A percentile compares a stretch with the other conserved stretches of the same genome.
Conservation (phyloP, 2,113 vertebrate species). For the Leucoraja erinaceus region DNA sequence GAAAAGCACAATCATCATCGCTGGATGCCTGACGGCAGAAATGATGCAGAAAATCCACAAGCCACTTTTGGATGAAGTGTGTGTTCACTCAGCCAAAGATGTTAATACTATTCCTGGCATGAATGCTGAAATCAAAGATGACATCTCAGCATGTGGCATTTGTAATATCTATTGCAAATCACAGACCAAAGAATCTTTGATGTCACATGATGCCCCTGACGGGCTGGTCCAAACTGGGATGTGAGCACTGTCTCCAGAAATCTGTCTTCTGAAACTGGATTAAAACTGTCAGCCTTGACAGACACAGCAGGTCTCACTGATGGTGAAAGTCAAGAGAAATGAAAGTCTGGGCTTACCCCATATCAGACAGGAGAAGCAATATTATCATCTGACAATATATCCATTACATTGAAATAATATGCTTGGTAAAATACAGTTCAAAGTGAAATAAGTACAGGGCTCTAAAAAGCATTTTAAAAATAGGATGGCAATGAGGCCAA, state of each 20-base stretch:
- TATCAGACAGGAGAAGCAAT: not conserved
- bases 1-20: not conserved
- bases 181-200: conserved; percentile 12
- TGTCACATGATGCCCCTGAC: not conserved
- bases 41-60: not conserved
- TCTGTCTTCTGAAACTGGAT: not conserved
- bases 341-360: not conserved
- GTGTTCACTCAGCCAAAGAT: not conserved
- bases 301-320: not conserved
- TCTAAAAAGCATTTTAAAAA: not conserved
- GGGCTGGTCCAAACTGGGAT: not conserved
- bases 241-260: not conserved
- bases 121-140: conserved; percentile 10
- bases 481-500: not conserved
- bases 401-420: not conserved
- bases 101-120: not conserved
- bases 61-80: not conserved
- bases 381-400: not conserved
- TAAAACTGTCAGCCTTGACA: not conserved
- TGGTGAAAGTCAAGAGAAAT: not conserved
- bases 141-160: conserved; percentile 13
- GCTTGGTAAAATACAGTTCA: not conserved
- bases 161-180: conserved; percentile 8
- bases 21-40: not conserved
- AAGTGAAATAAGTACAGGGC: not conserved